Percentiles rank a stretch among this genome's conserved stretches.
These are phyloP conservation scores for Epicauta chinensis DNA, from an alignment of 1,140 invertebrate species.

Conservation along the genomic window DNA sequence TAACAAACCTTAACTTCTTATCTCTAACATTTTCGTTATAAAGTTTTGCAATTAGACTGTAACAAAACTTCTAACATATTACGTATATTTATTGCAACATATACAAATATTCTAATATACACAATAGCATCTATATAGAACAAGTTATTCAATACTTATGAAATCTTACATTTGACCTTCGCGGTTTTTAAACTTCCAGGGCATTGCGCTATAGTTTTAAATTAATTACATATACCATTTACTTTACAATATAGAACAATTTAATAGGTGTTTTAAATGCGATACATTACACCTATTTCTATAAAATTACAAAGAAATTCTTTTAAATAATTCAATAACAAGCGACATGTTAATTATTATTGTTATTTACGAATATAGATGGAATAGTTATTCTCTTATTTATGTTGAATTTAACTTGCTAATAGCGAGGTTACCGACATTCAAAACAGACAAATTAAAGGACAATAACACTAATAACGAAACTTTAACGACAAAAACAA, in stretches of 20 bases:
- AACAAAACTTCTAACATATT: slow-evolving; percentile 13
- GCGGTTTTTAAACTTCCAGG: slow-evolving; percentile 25
- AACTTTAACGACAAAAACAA: slow-evolving; percentile 5
- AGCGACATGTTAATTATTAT: too few relatives aligned
- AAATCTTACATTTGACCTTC: slow-evolving; percentile 20
- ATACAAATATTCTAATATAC: slow-evolving; percentile 15
- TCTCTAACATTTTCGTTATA: background rate
- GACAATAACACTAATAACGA: slow-evolving; percentile 16
- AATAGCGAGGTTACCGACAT: slow-evolving; percentile 17
- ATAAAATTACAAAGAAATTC: too few relatives aligned
- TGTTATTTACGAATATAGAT: too few relatives aligned
- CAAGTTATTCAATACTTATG: slow-evolving; percentile 23
- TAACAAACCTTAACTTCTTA: background rate
- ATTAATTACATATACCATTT: slow-evolving; percentile 21
- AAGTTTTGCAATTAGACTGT: slow-evolving; percentile 9
- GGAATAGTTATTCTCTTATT: background rate
- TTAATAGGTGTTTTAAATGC: too few relatives aligned
- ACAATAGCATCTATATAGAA: slow-evolving; percentile 20
- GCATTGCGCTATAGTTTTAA: slow-evolving; percentile 22
- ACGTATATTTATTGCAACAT: slow-evolving; percentile 14
- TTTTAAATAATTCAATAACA: too few relatives aligned
- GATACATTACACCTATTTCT: too few relatives aligned
- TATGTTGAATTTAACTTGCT: slow-evolving; percentile 13
- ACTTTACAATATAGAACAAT: slow-evolving; percentile 2
- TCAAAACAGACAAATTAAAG: slow-evolving; percentile 12